Percentiles rank a stretch among this genome's conserved stretches.
Conservation (phyloP, 2,888 invertebrate species). For the Machimus rusticus region DNA sequence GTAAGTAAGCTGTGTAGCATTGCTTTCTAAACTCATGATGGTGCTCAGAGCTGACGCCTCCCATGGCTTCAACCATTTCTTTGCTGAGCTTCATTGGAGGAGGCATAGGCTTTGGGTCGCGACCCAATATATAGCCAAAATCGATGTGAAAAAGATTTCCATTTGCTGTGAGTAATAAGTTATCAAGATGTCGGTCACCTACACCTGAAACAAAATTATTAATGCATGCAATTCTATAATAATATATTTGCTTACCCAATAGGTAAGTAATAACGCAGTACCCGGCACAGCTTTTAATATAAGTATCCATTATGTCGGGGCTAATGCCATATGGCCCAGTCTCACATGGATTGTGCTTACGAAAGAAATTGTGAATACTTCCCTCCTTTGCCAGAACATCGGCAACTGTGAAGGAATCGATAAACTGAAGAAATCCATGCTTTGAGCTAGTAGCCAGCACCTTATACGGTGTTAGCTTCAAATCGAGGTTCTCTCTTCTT, state of each 20-base stretch:
- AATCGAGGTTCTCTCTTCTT: conserved; percentile 92
- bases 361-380: conserved; percentile 91
- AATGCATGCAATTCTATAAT: not conserved
- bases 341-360: conserved; percentile 88
- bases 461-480: conserved; percentile 94
- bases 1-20: conserved; percentile 95
- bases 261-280: conserved; percentile 99
- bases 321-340: conserved; percentile 89
- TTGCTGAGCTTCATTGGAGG: conserved; percentile 99
- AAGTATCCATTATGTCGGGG: conserved; percentile 96
- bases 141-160: conserved; percentile 97
- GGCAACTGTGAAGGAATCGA: conserved; percentile 91
- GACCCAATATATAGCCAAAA: conserved; percentile 94
- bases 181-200: conserved; percentile 97
- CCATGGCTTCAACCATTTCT: conserved; percentile 99
- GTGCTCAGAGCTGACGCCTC: conserved; percentile 87
- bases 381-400: conserved; percentile 88
- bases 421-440: conserved; percentile 96
- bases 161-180: conserved; percentile 86
- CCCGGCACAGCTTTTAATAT: conserved; percentile 94
- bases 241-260: conserved; percentile 65
- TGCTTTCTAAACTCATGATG: conserved; percentile 94
- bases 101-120: conserved; percentile 98
- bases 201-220: conserved; percentile 71
- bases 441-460: conserved; percentile 95